Evolutionary conservation across 2,797 vertebrate genomes (phyloP), one percentile per base, ranked within the genome.

Genomic region (Florisuga fusca): DNA sequence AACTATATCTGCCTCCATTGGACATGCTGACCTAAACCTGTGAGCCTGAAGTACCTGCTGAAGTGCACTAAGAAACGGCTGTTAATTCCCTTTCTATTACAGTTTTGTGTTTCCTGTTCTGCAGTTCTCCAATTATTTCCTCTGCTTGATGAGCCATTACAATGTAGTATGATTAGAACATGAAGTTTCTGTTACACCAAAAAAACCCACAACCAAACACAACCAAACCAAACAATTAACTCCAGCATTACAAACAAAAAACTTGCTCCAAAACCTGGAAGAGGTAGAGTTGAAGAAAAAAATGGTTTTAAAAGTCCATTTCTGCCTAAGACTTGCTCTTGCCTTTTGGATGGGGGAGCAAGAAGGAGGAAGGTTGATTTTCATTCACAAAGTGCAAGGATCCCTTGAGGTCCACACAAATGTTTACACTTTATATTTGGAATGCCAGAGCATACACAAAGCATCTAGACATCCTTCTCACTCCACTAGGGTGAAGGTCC

Each of bases 401-500:
- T 53, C 15, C 17, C 51, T 23, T 34, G 22, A 63, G 18, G 33
- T 54, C 64, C 29, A 26, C 7, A 9, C 13, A 80, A 63, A 77
- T 53, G 5, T 2, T 62, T 74, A 51, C 23, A 55, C 10, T 48
- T 38, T 1, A 4, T 67, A 74, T 51, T 23, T 94, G 61, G 48
- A 91, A 78, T 15, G 31, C 10, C 41, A 73, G 61, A 63, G 21
- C 25, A 38, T 18, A 9, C 46, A 71, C 27, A 57, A 61, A 75
- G 41, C 43, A 81, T 36, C 12, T 20, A 59, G 61, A 53, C 11
- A 63, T 18, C 29, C 19, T 68, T 22, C 10, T 25, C 7, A 3
- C 29, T 66, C 27, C 48, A 41, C 68, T 58, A 1, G 1, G 6
- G 23, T 6, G 13, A 10, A 48, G 20, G 13, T 0, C 7, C 8